Base-by-base conservation (phyloP, 2,888 invertebrate species). In the Oligia latruncula region DNA sequence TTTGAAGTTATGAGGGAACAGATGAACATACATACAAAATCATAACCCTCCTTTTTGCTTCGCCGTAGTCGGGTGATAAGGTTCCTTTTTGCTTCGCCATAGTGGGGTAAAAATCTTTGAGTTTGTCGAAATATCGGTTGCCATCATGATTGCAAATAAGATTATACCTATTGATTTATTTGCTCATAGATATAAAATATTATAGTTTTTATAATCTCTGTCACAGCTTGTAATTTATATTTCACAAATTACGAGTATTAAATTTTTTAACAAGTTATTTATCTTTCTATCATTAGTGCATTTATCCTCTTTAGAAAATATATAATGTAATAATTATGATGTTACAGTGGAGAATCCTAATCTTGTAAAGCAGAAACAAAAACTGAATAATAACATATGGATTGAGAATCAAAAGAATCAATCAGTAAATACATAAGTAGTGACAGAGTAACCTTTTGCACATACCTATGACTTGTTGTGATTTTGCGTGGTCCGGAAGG, bases 401-500 rank as follows among this genome's bases (percentile, higher is more conserved):
- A 9, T 60, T 75, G 46, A 35, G 20, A 60, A 9, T 67, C 4
- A 35, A 43, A 40, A 40, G 40, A 40, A 40, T 29, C n/a, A n/a
- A n/a, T n/a, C n/a, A 29, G 29, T 29, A 29, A 29, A 29, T 29
- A 29, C 29, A 29, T 29, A 29, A 29, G 29, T 29, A 29, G 8
- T 35, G 35, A 13, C 20, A 70, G 23, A 52, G 8, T 52, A 35
- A 23, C 55, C 2, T 35, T 35, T 49, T 71, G 20, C 40, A 2
- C 49, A 68, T 68, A 35, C 40, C 15, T 65, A 72, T 76, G 17
- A 35, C 35, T 13, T 52, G 46, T 52, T 71, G 43, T 62, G 15
- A 40, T 77, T 64, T 64, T 64, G 20, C n/a, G 20, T n/a, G 76
- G 15, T 15, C n/a, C 6, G 74, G 46, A 82, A 35, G 23, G n/a